Percentiles rank a stretch among this genome's conserved stretches.
These are phyloP conservation scores for Notospermus geniculatus DNA, from an alignment of 1,140 invertebrate species.

Conservation along the genomic window DNA sequence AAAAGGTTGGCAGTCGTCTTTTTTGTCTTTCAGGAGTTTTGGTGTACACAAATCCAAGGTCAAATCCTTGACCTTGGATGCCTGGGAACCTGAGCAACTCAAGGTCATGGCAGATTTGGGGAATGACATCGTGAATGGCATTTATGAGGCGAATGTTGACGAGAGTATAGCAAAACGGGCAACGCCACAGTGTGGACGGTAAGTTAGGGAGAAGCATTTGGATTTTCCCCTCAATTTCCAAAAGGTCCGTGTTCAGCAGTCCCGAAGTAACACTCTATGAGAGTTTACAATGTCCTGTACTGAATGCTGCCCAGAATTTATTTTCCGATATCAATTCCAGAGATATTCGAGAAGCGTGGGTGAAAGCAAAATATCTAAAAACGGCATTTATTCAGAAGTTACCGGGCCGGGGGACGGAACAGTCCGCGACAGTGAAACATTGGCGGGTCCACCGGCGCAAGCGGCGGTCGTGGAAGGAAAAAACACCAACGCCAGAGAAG, in stretches of 20 bases:
- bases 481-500: not conserved
- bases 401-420: constrained; percentile 26
- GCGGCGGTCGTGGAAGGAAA: constrained; percentile 9
- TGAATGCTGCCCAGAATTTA: too few species aligned
- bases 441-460: constrained; percentile 31
- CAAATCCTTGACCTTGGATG: constrained; percentile 89
- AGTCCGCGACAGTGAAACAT: constrained; percentile 4
- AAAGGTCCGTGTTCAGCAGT: too few species aligned
- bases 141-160: constrained; percentile 76
- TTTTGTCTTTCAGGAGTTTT: constrained; percentile 65
- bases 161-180: constrained; percentile 58
- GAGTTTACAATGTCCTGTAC: too few species aligned
- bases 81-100: constrained; percentile 91
- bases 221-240: too few species aligned
- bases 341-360: constrained; percentile 60
- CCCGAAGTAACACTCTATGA: too few species aligned
- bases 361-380: constrained; percentile 64
- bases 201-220: too few species aligned
- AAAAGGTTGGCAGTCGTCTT: too few species aligned
- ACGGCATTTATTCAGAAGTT: constrained; percentile 59
- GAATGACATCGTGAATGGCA: constrained; percentile 84
- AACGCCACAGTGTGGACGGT: constrained; percentile 76
- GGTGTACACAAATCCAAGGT: constrained; percentile 95
- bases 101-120: constrained; percentile 94
- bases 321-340: too few species aligned